Conservation (phyloP, 2,797 vertebrate species). For the Nasua narica region DNA sequence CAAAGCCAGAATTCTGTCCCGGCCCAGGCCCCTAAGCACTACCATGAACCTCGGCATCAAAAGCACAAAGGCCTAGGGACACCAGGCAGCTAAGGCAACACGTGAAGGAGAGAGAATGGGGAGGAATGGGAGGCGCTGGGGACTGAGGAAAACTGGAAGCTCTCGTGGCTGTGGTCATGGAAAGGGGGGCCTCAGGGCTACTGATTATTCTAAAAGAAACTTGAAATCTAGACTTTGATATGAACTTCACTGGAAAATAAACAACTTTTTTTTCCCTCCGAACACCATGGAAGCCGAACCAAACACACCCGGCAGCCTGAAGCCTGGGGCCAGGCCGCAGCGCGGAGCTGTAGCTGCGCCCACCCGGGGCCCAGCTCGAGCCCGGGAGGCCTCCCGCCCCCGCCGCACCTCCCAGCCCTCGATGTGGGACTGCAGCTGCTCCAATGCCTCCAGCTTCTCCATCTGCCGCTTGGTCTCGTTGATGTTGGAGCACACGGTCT, state of each 20-base stretch:
- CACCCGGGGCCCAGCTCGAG: accelerated
- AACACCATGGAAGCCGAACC: neutral
- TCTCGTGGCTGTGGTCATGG: accelerated
- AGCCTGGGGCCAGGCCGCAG: neutral
- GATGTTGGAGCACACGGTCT: slow-evolving; percentile 98
- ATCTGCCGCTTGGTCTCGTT: slow-evolving; percentile 99
- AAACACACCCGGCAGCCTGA: accelerated
- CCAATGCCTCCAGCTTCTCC: slow-evolving; percentile 98
- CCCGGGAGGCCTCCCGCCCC: neutral
- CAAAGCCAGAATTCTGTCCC: neutral
- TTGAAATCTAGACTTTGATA: neutral
- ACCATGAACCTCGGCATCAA: neutral
- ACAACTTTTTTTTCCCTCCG: neutral
- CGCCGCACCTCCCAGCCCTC: slow-evolving; percentile 98
- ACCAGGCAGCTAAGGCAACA: neutral
- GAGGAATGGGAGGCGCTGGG: accelerated
- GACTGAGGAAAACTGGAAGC: neutral
- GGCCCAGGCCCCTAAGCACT: too few species aligned
- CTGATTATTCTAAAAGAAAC: neutral
- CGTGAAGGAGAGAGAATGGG: neutral
- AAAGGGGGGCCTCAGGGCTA: accelerated
- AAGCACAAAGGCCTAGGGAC: neutral
- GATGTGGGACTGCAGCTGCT: slow-evolving; percentile 98
- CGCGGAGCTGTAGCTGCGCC: accelerated
- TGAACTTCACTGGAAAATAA: neutral